Evolutionary conservation across 2,888 invertebrate genomes (phyloP), one percentile per base, ranked within the genome.

Genomic region (Zelleria hepariella): DNA sequence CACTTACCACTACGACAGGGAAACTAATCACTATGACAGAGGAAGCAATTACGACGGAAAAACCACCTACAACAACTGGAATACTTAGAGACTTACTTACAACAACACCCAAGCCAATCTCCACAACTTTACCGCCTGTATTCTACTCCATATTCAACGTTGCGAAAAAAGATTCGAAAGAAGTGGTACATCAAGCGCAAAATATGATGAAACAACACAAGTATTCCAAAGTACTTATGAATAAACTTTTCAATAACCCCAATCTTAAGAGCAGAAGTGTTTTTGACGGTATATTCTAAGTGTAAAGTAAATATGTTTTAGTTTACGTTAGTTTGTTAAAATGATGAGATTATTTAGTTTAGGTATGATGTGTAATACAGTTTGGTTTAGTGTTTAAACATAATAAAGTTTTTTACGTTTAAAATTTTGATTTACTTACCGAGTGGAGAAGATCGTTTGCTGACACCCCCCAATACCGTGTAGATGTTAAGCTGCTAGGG

Each of bases 211-310:
- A 59, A 51, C 23, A 52, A 27, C 27, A 57, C n/a, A 56, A 59
- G 24, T 25, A 56, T 4, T 51, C 59, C 1, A 15, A 59, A 58
- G 53, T 55, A 4, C 10, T 61, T 20, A 58, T 61, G 7, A 53
- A 59, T 32, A 49, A 54, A 42, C 21, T 58, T 25, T 57, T 59
- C 42, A 58, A 61, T 57, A 56, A 60, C 56, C 57, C 57, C 5
- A 52, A 32, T 4, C 4, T 8, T 21, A 56, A 56, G 21, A 56
- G 32, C 10, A 24, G 18, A 18, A 54, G 23, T 32, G 27, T 56
- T 8, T 27, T 27, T 20, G 21, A 32, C 21, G 51, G 20, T 10
- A 5, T 54, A 2, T 54, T 54, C 5, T 54, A 26, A 6, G 25
- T 26, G 25, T 8, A 25, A 25, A 25, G 53, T 54, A 15, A 54